These are phyloP conservation scores for Yasuhikotakia modesta DNA, from an alignment of 2,797 vertebrate species.

Conservation along the genomic window DNA sequence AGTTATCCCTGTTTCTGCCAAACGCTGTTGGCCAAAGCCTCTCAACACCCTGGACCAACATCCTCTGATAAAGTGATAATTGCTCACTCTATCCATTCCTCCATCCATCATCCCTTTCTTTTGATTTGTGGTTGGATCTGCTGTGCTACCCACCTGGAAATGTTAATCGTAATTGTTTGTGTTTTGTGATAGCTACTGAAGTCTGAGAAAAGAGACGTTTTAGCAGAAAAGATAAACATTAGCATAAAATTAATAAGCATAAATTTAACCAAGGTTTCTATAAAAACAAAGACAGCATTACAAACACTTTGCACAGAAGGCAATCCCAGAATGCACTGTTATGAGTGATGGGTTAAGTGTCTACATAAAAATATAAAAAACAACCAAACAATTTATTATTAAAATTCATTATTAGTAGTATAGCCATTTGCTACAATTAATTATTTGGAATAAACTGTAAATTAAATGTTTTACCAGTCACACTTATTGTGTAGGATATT, in stretches of 20 bases:
- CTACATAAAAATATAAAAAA: too few relatives aligned
- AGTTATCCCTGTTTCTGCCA: slow-evolving; percentile 54
- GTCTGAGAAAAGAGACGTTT: background rate
- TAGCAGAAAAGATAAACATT: background rate
- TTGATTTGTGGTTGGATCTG: background rate
- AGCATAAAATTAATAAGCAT: background rate
- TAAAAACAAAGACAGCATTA: too few relatives aligned
- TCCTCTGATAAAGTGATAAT: slow-evolving; percentile 49
- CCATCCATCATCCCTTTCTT: slow-evolving; percentile 1
- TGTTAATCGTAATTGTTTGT: background rate
- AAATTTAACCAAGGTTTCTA: too few relatives aligned
- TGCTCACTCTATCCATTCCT: background rate
- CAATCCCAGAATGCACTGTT: too few relatives aligned
- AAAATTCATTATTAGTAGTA: too few relatives aligned
- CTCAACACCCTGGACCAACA: slow-evolving; percentile 50
- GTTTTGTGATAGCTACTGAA: background rate
- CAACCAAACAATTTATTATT: too few relatives aligned
- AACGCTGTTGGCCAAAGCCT: slow-evolving; percentile 42
- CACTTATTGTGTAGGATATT: background rate
- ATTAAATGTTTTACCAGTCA: background rate
- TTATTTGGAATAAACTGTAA: background rate
- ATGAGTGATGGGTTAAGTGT: too few relatives aligned
- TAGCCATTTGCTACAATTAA: background rate
- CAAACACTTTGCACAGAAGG: too few relatives aligned
- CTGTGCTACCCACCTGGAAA: background rate